Base-by-base conservation (phyloP, 2,888 invertebrate genomes). In the Lasioglossum pauxillum region DNA sequence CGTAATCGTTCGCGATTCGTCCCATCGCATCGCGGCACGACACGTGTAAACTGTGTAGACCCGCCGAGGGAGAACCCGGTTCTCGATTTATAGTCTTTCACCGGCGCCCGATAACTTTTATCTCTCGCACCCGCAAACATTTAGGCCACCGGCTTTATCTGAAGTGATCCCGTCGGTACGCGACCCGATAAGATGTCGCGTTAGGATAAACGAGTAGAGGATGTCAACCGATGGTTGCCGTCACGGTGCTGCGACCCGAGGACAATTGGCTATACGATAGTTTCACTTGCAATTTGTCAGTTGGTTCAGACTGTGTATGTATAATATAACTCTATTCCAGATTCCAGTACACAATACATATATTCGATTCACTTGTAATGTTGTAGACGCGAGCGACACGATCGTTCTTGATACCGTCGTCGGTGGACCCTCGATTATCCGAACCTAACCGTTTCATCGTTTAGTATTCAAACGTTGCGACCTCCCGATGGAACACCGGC, bases 91-190 rank as follows among this genome's bases (percentile, higher is more conserved):
- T 81, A 67, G 44, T 75, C 75, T 81, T 74, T 80, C 57, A 31
- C 60, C 49, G 74, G n/a, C 46, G 19, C 16, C 60, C 53, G 60
- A 60, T 60, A 60, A 41, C 75, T 79, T 81, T 87, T 86, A 86
- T 87, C 87, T 79, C 27, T 85, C 83, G 81, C 81, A 44, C 57
- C 83, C 53, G 86, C 86, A 81, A 87, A 83, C 87, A 82, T 85
- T 78, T 80, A 76, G 77, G 85, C 64, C 78, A 67, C 44, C 73
- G 76, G 67, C 87, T 85, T 87, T 85, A 87, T 83, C 87, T 57
- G 46, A 79, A 77, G 75, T 71, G 83, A 86, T 81, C 74, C 77
- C 27, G 67, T 64, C 64, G 72, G 73, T 83, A 78, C 73, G 53
- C 75, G 27, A 64, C 31, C 53, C 75, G 79, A 77, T 69, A 80